phyloP scores from a whole-genome alignment of 2,888 invertebrate genomes.

The Tipula confusa region DNA sequence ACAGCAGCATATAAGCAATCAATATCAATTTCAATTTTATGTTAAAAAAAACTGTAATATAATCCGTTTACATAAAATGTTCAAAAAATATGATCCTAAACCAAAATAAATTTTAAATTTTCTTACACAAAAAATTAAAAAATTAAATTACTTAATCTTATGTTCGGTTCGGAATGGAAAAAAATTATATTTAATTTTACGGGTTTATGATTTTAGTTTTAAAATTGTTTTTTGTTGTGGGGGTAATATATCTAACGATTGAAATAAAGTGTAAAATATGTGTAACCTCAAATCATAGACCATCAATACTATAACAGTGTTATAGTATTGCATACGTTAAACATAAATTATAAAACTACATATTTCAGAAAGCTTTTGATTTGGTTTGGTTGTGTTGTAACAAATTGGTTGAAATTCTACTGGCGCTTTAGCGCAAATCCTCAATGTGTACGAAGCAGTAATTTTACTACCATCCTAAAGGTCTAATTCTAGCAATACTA shows the following conservation, averaged over 20 bases:
- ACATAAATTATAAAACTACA: neutral
- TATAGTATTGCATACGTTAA: no score
- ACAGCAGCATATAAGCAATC: neutral
- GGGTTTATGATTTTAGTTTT: neutral
- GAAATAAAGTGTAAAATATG: neutral
- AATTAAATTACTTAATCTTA: neutral
- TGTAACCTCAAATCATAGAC: neutral
- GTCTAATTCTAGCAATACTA: no score
- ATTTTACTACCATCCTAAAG: no score
- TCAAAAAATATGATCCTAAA: neutral
- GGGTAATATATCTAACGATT: neutral
- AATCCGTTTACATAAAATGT: constrained; percentile 25
- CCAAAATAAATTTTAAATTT: neutral
- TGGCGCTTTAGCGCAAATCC: no score
- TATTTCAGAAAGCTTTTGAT: neutral
- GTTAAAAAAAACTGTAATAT: neutral
- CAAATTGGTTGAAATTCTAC: no score
- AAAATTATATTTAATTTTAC: neutral
- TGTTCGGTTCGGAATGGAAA: neutral
- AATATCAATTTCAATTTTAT: constrained; percentile 17
- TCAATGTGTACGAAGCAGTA: no score
- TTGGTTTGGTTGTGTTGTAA: no score
- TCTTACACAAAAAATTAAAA: no score
- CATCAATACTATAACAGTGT: neutral
- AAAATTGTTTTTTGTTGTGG: neutral